These are phyloP conservation scores for Odontocerum albicorne DNA, from an alignment of 2,888 invertebrate genomes.

Conservation along the genomic window DNA sequence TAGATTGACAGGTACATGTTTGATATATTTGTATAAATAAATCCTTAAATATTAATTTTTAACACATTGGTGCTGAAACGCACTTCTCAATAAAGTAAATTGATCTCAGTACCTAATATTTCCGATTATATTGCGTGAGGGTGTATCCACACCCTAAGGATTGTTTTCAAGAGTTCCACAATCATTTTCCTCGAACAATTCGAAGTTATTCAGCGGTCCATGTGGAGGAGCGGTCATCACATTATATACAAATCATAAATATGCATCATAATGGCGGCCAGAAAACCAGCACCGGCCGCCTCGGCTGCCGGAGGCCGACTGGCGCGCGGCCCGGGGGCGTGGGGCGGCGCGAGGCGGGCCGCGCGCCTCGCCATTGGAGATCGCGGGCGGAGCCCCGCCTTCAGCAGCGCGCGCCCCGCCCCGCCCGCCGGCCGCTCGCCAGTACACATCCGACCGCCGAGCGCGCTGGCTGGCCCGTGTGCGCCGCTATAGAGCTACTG, in stretches of 20 bases:
- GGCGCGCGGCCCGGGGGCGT: conserved; percentile 31
- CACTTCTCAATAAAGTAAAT: too few relatives aligned
- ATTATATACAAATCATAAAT: conserved; percentile 19
- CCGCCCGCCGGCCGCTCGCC: conserved; percentile 48
- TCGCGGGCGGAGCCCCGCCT: conserved; percentile 40
- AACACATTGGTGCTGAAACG: too few relatives aligned
- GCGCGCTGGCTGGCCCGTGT: conserved; percentile 42
- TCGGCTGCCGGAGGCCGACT: conserved; percentile 23
- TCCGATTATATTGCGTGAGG: too few relatives aligned
- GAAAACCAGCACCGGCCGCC: conserved; percentile 6
- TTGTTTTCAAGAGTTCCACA: too few relatives aligned
- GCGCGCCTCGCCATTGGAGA: conserved; percentile 40
- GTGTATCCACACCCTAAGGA: too few relatives aligned
- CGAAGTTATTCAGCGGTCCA: too few relatives aligned
- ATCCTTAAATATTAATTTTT: too few relatives aligned
- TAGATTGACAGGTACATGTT: too few relatives aligned
- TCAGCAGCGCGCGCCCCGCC: conserved; percentile 41
- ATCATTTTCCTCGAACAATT: too few relatives aligned
- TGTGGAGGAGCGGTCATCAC: too few relatives aligned
- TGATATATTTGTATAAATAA: too few relatives aligned
- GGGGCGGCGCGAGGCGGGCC: conserved; percentile 41
- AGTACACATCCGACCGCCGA: conserved; percentile 59
- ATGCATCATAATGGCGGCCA: conserved; percentile 15
- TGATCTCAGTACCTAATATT: too few relatives aligned
- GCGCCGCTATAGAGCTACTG: conserved; percentile 16